Evolutionary conservation across 2,888 invertebrate species (phyloP).

Genomic region (Arrhopalites spinosus): DNA sequence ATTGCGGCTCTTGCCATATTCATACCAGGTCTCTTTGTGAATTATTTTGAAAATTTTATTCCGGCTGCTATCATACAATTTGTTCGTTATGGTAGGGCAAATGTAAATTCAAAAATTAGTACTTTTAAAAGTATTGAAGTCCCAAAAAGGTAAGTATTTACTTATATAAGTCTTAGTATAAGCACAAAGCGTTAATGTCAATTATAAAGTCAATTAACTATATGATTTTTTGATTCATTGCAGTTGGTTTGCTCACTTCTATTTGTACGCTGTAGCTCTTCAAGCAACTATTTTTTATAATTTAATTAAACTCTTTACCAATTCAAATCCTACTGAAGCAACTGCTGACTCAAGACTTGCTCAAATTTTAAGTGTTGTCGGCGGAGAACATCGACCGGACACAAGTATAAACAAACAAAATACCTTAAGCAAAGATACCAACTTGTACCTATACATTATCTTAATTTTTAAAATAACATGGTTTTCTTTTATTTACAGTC

Average conservation of each 20-base stretch:
- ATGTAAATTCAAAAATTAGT: conserved; percentile 63
- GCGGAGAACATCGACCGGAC: conserved; percentile 60
- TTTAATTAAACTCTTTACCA: conserved; percentile 62
- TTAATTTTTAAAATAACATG: conserved; percentile 16
- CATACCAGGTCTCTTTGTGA: background rate
- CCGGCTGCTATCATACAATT: conserved; percentile 49
- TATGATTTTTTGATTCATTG: conserved; percentile 3
- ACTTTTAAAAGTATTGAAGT: conserved; percentile 46
- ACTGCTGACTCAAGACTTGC: conserved; percentile 63
- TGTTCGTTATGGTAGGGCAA: conserved; percentile 69
- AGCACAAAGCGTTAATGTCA: too few relatives aligned
- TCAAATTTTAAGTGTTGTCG: conserved; percentile 62
- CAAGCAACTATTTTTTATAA: conserved; percentile 64
- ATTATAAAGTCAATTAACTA: conserved; percentile 13
- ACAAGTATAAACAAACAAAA: conserved; percentile 61
- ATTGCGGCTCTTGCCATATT: background rate
- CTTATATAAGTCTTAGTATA: background rate
- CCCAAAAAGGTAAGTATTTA: conserved; percentile 72
- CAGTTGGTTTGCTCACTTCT: conserved; percentile 79
- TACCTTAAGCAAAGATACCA: background rate
- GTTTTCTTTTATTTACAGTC: conserved; percentile 62
- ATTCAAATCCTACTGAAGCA: conserved; percentile 57
- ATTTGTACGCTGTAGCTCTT: conserved; percentile 70
- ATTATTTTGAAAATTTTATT: background rate
- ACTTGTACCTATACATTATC: conserved; percentile 24